phyloP scores from a whole-genome alignment of 2,113 vertebrate species.

The Chaetorhynchus papuensis region DNA sequence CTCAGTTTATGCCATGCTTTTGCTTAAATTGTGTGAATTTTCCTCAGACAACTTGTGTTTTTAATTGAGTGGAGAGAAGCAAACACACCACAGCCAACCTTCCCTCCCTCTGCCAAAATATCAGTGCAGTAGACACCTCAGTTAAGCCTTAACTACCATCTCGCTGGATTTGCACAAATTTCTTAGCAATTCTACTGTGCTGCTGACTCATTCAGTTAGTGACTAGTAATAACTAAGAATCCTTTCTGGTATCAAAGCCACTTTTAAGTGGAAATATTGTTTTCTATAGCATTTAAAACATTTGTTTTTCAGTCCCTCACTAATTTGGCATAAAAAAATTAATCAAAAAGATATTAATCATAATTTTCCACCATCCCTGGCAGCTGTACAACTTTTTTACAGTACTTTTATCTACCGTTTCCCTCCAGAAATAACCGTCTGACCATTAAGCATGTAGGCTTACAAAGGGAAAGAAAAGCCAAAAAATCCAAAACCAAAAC shows the following conservation, averaged over 20 bases:
- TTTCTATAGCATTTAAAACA: not conserved
- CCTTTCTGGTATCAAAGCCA: not conserved
- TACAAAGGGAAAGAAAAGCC: not conserved
- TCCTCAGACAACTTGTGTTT: not conserved
- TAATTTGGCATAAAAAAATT: not conserved
- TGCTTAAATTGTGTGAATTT: not conserved
- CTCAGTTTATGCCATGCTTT: not conserved
- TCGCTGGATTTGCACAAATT: constrained; percentile 18
- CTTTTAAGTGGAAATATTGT: not conserved
- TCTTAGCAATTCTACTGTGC: not conserved
- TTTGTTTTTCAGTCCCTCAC: not conserved
- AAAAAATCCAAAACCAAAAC: not conserved
- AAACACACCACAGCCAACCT: not conserved
- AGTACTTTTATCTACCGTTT: not conserved
- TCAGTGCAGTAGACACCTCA: not conserved
- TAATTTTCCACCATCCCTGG: not conserved
- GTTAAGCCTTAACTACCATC: not conserved
- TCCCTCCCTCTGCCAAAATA: not conserved
- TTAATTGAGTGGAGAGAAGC: not conserved
- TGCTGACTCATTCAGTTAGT: constrained; percentile 29
- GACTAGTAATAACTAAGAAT: constrained; percentile 2
- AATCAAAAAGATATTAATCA: not conserved
- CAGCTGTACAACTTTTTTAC: not conserved
- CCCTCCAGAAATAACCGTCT: not conserved
- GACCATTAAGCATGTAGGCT: not conserved